Base-by-base conservation (phyloP, 1,140 invertebrate genomes). In the Spodoptera litura region DNA sequence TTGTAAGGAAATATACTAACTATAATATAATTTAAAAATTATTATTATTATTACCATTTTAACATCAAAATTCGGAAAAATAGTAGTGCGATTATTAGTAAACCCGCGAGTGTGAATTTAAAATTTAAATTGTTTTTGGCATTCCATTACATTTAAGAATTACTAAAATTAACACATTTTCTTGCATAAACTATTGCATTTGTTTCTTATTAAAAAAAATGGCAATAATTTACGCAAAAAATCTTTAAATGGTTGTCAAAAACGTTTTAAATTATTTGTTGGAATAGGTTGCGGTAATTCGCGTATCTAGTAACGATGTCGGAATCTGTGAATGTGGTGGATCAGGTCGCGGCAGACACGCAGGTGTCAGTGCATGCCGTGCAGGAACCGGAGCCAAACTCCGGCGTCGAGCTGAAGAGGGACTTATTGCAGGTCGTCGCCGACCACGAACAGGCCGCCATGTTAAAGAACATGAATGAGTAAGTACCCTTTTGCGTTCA, bases 311-410 rank as follows among this genome's bases (percentile, higher is more conserved):
- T 59, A 68, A 87, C 80, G 74, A 92, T 92, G 90, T 87, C 88
- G 78, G 59, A 87, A 55, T 84, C 87, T 82, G 88, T 89, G 85
- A 77, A 80, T 78, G 88, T 88, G 76, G 78, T 75, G 25, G 87
- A 87, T n/a, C 82, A 78, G 76, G 52, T 85, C 52, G 66, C 52
- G 62, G 11, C 62, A 56, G 35, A 38, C 38, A 27, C 13, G 31
- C 15, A 27, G 61, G 52, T 74, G 44, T 35, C 72, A 25, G 55
- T 59, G 61, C 15, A 78, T 55, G n/a, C 20, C 13, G 78, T 76
- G 13, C 31, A 82, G 11, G 75, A 77, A n/a, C 79, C 55, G 15
- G 20, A 15, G 55, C 31, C 31, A 38, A 31, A 66, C 61, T 44
- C 31, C 15, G 62, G 62, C 15, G 62, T 66, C 2, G 35, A 66